Conservation (phyloP, 2,113 vertebrate genomes). For the Myxocyprinus asiaticus region DNA sequence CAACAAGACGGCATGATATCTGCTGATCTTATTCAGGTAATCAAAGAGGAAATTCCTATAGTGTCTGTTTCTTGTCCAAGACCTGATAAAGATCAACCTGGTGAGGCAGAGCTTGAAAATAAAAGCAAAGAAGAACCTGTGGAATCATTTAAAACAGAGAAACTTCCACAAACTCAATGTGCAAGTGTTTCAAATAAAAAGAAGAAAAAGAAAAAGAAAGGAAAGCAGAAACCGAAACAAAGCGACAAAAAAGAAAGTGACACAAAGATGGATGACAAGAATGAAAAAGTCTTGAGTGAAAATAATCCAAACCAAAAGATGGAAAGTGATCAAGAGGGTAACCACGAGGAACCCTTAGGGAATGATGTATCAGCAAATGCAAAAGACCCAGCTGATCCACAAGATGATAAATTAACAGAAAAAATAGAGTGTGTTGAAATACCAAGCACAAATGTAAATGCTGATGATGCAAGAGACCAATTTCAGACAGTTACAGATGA, state of each 20-base stretch:
- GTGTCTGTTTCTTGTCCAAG: background rate
- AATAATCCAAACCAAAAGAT: constrained; percentile 11
- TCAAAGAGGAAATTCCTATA: constrained; percentile 20
- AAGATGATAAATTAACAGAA: background rate
- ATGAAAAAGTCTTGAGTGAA: constrained; percentile 8
- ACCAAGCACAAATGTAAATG: background rate
- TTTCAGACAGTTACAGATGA: constrained; percentile 1
- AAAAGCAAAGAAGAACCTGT: constrained; percentile 29
- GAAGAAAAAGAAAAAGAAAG: constrained; percentile 72
- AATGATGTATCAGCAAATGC: background rate
- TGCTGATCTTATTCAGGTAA: constrained; percentile 21
- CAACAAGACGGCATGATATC: constrained; percentile 10
- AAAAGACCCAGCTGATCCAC: background rate
- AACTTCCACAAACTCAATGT: constrained; percentile 41
- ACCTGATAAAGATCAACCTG: constrained; percentile 18
- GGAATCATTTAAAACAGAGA: constrained; percentile 46
- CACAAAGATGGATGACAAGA: background rate
- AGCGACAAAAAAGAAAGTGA: constrained; percentile 20
- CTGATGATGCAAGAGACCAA: background rate
- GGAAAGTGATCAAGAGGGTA: background rate
- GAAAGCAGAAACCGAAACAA: constrained; percentile 67
- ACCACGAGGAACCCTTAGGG: background rate
- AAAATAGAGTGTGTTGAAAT: background rate
- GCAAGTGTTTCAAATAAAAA: constrained; percentile 63
- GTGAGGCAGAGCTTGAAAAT: background rate